Conservation (phyloP, 2,888 invertebrate species). For the Melinaea marsaeus region DNA sequence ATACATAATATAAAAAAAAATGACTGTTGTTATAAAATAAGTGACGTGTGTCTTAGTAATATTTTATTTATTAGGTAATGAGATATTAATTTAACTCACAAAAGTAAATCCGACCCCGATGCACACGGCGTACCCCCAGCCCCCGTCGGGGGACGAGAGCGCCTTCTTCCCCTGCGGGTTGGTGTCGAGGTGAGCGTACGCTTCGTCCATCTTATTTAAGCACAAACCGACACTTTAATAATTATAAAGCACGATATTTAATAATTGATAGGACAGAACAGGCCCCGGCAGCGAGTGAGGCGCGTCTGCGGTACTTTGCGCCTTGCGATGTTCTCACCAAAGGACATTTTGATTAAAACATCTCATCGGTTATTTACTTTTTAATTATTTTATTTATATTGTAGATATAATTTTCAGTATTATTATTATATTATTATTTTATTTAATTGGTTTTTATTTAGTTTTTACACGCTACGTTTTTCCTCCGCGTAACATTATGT, state of each 20-base stretch:
- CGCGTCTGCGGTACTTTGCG: background rate
- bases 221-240: conserved; percentile 12
- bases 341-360: background rate
- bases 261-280: background rate
- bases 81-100: conserved; percentile 74
- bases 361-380: background rate
- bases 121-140: conserved; percentile 88
- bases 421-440: too few species aligned
- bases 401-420: too few species aligned
- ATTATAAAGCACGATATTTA: background rate
- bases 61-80: background rate
- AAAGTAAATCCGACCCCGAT: conserved; percentile 85
- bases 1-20: too few species aligned
- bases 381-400: conserved; percentile 1
- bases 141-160: conserved; percentile 82
- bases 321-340: background rate
- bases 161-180: conserved; percentile 43
- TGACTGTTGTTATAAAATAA: too few species aligned
- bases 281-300: background rate
- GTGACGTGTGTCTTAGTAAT: too few species aligned
- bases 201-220: conserved; percentile 62
- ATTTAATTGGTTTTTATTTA: too few species aligned
- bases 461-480: too few species aligned
- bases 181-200: conserved; percentile 62
- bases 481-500: too few species aligned